phyloP scores from a whole-genome alignment of 2,113 vertebrate genomes.

The Butorides virescens region DNA sequence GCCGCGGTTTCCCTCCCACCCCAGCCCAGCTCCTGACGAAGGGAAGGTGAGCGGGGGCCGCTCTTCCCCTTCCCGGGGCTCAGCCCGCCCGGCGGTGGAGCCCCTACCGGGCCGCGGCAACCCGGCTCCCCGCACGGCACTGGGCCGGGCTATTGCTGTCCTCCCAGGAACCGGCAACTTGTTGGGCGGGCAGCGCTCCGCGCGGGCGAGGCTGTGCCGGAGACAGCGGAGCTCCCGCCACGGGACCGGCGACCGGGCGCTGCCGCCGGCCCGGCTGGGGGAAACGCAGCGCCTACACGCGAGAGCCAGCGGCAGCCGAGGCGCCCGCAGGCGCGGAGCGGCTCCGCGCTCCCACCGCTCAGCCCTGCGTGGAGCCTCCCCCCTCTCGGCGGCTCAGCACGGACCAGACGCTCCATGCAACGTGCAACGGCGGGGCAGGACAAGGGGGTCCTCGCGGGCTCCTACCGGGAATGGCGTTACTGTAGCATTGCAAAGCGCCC shows the following conservation, averaged over 20 bases:
- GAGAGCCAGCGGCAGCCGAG: constrained; percentile 1
- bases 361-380: constrained; percentile 21
- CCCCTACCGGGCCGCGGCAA: not conserved
- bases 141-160: not conserved
- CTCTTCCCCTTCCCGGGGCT: not conserved
- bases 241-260: not conserved
- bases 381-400: constrained; percentile 10
- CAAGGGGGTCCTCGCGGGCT: constrained; percentile 27
- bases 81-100: not conserved
- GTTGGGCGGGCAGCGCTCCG: not conserved
- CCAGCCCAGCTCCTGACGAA: not conserved
- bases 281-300: not conserved
- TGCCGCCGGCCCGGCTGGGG: not conserved
- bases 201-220: not conserved
- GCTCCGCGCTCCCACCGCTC: constrained; percentile 39
- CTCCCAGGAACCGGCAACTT: not conserved
- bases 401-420: constrained; percentile 36
- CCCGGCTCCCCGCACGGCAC: not conserved
- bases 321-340: not conserved
- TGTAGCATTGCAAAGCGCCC: constrained; percentile 42
- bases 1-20: not conserved
- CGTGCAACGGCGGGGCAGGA: constrained; percentile 25
- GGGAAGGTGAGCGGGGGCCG: not conserved
- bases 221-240: not conserved
- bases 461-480: constrained; percentile 72